These are phyloP conservation scores for Coregonus clupeaformis DNA, from an alignment of 2,113 vertebrate genomes.

Conservation along the genomic window DNA sequence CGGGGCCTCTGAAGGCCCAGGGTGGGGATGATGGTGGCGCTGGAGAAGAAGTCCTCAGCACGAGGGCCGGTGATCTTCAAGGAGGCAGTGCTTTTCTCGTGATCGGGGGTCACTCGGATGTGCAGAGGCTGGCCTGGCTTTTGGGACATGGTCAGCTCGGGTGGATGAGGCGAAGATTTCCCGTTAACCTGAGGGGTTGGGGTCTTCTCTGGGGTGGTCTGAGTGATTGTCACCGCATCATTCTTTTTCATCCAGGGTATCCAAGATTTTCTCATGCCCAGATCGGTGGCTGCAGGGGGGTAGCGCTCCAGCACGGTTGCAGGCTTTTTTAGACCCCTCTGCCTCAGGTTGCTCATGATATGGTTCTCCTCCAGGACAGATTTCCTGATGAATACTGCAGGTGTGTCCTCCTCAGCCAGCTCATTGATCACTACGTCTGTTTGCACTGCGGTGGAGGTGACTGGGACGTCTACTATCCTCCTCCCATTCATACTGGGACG, in stretches of 20 bases:
- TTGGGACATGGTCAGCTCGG: conserved; percentile 79
- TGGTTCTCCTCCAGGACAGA: conserved; percentile 95
- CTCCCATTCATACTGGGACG: conserved; percentile 86
- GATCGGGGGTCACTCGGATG: conserved; percentile 91
- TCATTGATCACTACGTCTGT: conserved; percentile 77
- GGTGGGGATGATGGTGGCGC: conserved; percentile 92
- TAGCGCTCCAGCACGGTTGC: conserved; percentile 82
- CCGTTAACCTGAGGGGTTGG: conserved; percentile 54
- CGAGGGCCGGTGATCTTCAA: conserved; percentile 92
- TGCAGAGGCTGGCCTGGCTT: conserved; percentile 88
- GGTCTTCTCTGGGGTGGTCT: conserved; percentile 64
- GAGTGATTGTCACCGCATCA: conserved; percentile 66
- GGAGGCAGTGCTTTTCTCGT: conserved; percentile 86
- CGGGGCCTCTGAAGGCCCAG: conserved; percentile 88
- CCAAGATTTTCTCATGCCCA: conserved; percentile 82
- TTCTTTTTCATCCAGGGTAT: conserved; percentile 90
- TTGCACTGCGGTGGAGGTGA: conserved; percentile 87
- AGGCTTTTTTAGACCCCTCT: conserved; percentile 84
- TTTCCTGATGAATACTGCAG: conserved; percentile 90
- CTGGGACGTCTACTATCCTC: conserved; percentile 84
- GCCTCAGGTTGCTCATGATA: conserved; percentile 92
- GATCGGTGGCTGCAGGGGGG: conserved; percentile 83
- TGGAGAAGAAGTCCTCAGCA: conserved; percentile 92
- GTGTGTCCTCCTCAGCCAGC: conserved; percentile 83
- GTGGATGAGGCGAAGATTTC: conserved; percentile 41